Base-by-base conservation (phyloP, 2,797 vertebrate genomes). In the Periophthalmus magnuspinnatus region DNA sequence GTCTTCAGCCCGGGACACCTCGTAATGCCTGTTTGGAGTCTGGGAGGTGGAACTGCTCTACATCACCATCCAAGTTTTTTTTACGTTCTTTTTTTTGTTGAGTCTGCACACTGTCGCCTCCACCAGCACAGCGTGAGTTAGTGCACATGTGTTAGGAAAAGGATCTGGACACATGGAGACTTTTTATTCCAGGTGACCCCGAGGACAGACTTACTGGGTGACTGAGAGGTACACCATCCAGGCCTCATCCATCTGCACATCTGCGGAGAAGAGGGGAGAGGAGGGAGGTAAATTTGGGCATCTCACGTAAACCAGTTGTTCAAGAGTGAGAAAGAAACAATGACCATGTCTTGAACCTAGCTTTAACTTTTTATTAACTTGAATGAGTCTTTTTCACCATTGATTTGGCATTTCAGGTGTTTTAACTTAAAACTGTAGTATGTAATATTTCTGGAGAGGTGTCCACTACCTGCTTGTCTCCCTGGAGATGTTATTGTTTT, bases 1-100 rank as follows among this genome's bases (percentile, higher is more conserved):
- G 84, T 92, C 89, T 92, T 91, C 89, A 82, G 81, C 82, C 82
- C 77, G 84, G 82, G 68, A 84, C 91, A 93, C 89, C 85, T 91
- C 84, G 69, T 88, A 89, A 90, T 80, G 75, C 80, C 76, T 71
- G 70, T 56, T 65, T 52, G 69, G 69, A 57, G 68, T 60, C 68
- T 65, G 80, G 71, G 65, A 59, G 57, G 67, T 61, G 83, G 73
- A 74, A 78, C 83, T 80, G 80, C 74, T 84, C 85, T 88, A 83
- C 82, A 84, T 88, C 72, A 80, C 85, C 86, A 89, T 85, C 61
- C 71, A 63, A 74, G 67, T 79, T 38, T 38, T 41, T 41, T 41
- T 28, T 4, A 5, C 41, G 13, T 45, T 45, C n/a, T 61, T 62
- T 62, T n/a, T 61, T 47, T 59, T 68, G 85, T 81, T 64, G 66